Evolutionary conservation across 2,113 vertebrate genomes (phyloP).

Genomic region (Cryptotis parvus): DNA sequence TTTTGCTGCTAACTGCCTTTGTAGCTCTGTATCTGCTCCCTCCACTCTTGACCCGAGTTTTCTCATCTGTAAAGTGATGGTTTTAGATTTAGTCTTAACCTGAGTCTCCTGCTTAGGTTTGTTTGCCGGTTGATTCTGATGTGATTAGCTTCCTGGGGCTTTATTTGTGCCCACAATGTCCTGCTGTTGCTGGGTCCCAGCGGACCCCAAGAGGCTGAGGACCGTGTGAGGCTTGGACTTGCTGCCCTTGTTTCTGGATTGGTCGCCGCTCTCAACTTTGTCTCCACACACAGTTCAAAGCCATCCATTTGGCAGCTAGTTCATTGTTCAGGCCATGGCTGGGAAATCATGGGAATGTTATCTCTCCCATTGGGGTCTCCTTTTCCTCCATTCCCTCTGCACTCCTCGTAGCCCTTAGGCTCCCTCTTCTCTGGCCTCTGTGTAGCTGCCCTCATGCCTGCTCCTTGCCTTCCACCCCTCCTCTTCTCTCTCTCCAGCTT

Average conservation of each 20-base stretch:
- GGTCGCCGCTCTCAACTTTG: neutral
- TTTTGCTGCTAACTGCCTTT: slow-evolving; percentile 46
- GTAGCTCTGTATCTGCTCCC: neutral
- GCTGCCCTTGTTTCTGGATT: neutral
- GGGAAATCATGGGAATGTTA: neutral
- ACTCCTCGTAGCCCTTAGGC: neutral
- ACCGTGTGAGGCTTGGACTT: neutral
- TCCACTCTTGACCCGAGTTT: slow-evolving; percentile 9
- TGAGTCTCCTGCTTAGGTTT: neutral
- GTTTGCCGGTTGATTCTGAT: slow-evolving; percentile 17
- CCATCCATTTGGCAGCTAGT: neutral
- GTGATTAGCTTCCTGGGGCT: neutral
- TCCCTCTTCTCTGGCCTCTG: neutral
- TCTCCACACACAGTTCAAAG: neutral
- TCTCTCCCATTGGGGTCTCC: neutral
- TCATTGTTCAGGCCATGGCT: neutral
- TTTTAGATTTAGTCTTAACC: neutral
- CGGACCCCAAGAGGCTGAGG: neutral
- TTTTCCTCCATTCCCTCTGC: slow-evolving; percentile 15
- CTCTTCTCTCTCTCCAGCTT: neutral
- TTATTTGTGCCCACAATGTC: neutral
- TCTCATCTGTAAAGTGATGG: slow-evolving; percentile 4
- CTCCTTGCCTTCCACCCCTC: neutral
- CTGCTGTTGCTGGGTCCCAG: neutral
- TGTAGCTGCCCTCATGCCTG: neutral